Percentiles rank a stretch among this genome's conserved stretches.
phyloP scores from a whole-genome alignment of 2,888 invertebrate species.

The Dynastes maya region DNA sequence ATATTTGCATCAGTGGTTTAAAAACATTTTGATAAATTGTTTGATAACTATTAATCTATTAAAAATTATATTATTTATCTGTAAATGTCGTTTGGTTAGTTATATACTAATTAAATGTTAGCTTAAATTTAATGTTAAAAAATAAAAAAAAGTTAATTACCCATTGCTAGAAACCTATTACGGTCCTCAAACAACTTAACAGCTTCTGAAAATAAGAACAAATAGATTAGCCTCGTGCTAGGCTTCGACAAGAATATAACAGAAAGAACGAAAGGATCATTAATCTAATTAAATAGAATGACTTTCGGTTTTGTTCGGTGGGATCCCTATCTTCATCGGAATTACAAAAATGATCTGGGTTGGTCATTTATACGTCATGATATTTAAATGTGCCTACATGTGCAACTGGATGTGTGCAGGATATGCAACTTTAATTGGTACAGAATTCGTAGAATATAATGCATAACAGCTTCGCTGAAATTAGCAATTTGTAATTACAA shows the following conservation, averaged over 20 bases:
- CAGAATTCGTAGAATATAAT: too few relatives aligned
- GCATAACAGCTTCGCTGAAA: neutral
- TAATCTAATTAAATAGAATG: constrained; percentile 39
- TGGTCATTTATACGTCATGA: constrained; percentile 20
- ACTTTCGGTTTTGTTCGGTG: constrained; percentile 24
- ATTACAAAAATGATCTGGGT: constrained; percentile 14
- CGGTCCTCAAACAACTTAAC: constrained; percentile 52
- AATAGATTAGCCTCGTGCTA: constrained; percentile 39
- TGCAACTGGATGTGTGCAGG: neutral
- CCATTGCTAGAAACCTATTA: constrained; percentile 51
- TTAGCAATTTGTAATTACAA: neutral
- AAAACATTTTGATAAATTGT: too few relatives aligned
- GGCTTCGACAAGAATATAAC: constrained; percentile 6
- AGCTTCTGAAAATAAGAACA: constrained; percentile 52
- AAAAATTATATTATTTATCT: too few relatives aligned
- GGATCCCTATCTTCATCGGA: constrained; percentile 32
- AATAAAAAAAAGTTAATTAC: constrained; percentile 39
- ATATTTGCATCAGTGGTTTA: too few relatives aligned
- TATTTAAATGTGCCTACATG: constrained; percentile 5
- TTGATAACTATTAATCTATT: too few relatives aligned
- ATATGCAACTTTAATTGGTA: neutral
- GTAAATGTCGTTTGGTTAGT: neutral
- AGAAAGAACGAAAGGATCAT: constrained; percentile 24
- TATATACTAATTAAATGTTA: neutral
- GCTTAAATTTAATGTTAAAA: constrained; percentile 21